Evolutionary conservation across 1,140 invertebrate genomes (phyloP).

Genomic region (Achroia grisella): DNA sequence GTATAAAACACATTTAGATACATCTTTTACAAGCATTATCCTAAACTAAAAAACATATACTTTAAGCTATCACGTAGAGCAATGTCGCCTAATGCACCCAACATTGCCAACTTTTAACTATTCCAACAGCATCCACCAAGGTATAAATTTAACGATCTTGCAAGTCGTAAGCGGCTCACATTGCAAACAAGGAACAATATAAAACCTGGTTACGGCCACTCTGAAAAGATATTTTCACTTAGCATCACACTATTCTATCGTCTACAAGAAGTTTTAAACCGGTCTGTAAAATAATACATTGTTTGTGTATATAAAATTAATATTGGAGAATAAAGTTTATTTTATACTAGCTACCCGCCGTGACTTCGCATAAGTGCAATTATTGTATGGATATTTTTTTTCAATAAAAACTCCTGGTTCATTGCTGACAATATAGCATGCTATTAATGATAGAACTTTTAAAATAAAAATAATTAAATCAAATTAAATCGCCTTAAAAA

Average conservation of each 20-base stretch:
- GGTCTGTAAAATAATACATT: slow-evolving; percentile 15
- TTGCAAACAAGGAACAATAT: slow-evolving; percentile 24
- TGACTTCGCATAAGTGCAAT: too few species aligned
- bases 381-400: too few species aligned
- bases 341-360: too few species aligned
- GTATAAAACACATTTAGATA: too few species aligned
- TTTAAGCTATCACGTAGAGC: too few species aligned
- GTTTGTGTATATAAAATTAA: slow-evolving; percentile 8
- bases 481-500: too few species aligned
- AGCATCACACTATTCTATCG: slow-evolving; percentile 19
- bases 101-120: slow-evolving; percentile 24
- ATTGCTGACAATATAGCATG: too few species aligned
- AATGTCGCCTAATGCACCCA: background rate
- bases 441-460: too few species aligned
- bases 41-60: too few species aligned
- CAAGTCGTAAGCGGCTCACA: slow-evolving; percentile 28
- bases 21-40: too few species aligned
- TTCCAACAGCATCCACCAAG: slow-evolving; percentile 17
- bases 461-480: too few species aligned
- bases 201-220: slow-evolving; percentile 16
- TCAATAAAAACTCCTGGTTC: too few species aligned
- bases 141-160: slow-evolving; percentile 32
- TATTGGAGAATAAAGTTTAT: background rate
- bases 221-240: slow-evolving; percentile 24
- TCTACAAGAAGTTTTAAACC: slow-evolving; percentile 16